phyloP scores from a whole-genome alignment of 1,140 invertebrate species.

The Pentalonia nigronervosa region DNA sequence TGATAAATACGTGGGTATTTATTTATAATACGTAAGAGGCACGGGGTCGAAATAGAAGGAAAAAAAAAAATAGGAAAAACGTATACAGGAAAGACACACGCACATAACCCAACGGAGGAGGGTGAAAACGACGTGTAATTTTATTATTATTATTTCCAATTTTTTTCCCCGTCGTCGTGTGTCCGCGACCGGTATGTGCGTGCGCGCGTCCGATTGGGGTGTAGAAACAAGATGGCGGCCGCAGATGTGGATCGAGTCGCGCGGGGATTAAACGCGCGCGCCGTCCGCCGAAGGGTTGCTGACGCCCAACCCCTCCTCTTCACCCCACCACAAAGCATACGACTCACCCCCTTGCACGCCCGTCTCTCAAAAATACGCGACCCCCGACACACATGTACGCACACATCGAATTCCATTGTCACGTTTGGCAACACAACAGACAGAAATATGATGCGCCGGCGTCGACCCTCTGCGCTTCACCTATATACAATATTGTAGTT shows the following conservation, averaged over 20 bases:
- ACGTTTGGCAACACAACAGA: conserved; percentile 56
- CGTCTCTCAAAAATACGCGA: neutral
- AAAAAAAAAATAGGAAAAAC: conserved; percentile 24
- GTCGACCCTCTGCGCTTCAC: neutral
- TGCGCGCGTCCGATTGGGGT: conserved; percentile 50
- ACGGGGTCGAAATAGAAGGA: neutral
- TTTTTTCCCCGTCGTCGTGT: neutral
- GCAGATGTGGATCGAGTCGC: conserved; percentile 23
- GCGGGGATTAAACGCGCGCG: conserved; percentile 34
- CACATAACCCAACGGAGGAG: neutral
- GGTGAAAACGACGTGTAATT: conserved; percentile 36
- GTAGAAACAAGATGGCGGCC: conserved; percentile 54
- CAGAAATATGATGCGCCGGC: conserved; percentile 47
- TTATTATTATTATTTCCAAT: conserved; percentile 36
- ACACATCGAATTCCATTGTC: conserved; percentile 48
- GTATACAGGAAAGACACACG: neutral
- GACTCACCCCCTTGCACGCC: conserved; percentile 23
- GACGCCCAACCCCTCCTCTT: conserved; percentile 21
- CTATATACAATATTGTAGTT: neutral
- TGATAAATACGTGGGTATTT: neutral
- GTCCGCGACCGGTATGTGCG: neutral
- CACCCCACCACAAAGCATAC: neutral
- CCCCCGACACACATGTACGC: neutral
- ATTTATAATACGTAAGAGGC: neutral
- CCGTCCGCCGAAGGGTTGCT: conserved; percentile 41